Evolutionary conservation across 2,888 invertebrate genomes (phyloP), one percentile per base, ranked within the genome.

Genomic region (Oxycera nigricornis): DNA sequence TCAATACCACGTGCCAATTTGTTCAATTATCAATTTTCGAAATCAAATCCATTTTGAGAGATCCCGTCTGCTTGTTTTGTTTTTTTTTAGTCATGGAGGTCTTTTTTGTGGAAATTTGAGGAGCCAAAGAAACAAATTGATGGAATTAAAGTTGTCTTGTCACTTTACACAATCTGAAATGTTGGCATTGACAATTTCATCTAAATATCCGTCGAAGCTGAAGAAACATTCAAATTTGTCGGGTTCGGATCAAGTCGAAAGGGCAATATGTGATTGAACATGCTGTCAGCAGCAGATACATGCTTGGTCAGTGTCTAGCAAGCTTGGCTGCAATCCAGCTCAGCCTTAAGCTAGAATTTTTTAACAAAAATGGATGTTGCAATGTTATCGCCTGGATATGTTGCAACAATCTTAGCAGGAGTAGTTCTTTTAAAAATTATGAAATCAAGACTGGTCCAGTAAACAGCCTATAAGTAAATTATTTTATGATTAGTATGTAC

Each of bases 11-110:
- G 61, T 61, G 61, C 61, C 61, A 61, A 61, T 61, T 57, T 31
- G 59, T 59, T 59, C 59, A 59, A 59, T 59, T 59, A 59, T 61
- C 61, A 61, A 61, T 61, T 61, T 61, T 1, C 20, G 61, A 31
- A 61, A 61, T 61, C 61, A 61, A 61, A 61, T 61, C 61, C 61
- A 31, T 61, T 30, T 61, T 24, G 28, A 61, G 61, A 31, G 28
- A 31, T 1, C 17, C 28, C 26, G 11, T 26, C 57, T 26, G 14
- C 14, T 46, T 2, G 17, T n/a, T n/a, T n/a, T n/a, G n/a, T n/a
- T n/a, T n/a, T n/a, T n/a, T n/a, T n/a, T 52, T 3, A 52, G n/a
- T 14, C 17, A 20, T 31, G 61, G 61, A 31, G 61, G 61, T 61
- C 61, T 31, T 61, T 30, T n/a, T n/a, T 28, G 14, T 14, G 31